Evolutionary conservation across 2,113 vertebrate genomes (phyloP), one percentile per base, ranked within the genome.

Genomic region (Polypterus senegalus): DNA sequence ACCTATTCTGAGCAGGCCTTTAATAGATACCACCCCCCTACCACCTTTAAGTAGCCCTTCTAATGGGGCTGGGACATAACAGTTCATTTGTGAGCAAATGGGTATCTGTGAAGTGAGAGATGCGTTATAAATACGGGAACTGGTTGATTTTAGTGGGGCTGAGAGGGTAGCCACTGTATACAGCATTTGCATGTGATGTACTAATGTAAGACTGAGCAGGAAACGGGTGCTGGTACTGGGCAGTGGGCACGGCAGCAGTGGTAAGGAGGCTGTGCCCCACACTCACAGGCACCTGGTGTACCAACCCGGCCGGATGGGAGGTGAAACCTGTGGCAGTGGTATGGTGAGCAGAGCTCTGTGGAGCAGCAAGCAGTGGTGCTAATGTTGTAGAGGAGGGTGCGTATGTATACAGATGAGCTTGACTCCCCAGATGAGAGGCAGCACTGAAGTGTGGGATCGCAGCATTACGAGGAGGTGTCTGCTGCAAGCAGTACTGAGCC

Each of bases 101-200:
- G 27, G 27, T 27, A 27, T 27, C 27, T 27, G 27, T 27, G 27
- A 27, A 27, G 27, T 27, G 27, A 27, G 27, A 27, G 27, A 27
- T 27, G 27, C 49, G 45, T 80, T 64, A 97, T 80, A 97, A 86
- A 82, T 90, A 98, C 0, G 91, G 93, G 72, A 89, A 97, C 81
- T 94, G 93, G 85, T 88, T 92, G 77, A 93, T 89, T 79, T 97
- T 97, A 54, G 91, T 86, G 52, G 89, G 93, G 74, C 91, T 93
- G 65, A 91, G 77, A 3, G 88, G 87, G 60, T 87, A 88, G 68
- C 91, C 82, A 83, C 88, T 79, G 78, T 90, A 88, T 79, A 89
- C 79, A 63, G 84, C 67, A 79, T 82, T 89, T 79, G 80, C 84
- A 79, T 77, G 86, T 75, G 86, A 86, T 79, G 79, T 85, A 81